phyloP scores from a whole-genome alignment of 2,888 invertebrate genomes.

The Yponomeuta evonymella region DNA sequence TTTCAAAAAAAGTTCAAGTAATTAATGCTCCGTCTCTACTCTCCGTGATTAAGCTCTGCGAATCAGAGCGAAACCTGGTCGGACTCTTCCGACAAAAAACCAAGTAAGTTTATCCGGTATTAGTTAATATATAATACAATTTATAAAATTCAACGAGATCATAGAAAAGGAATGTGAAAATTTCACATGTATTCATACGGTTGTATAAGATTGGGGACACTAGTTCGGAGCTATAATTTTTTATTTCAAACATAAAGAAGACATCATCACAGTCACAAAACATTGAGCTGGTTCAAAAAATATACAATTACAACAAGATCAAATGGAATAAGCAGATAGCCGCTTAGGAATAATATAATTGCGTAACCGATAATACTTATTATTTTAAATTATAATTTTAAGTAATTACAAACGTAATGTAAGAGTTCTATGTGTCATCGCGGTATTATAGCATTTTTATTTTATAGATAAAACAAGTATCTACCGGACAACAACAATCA shows the following conservation, averaged over 20 bases:
- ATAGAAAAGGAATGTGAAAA: conserved; percentile 3
- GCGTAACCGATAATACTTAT: too few species aligned
- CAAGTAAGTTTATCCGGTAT: too few species aligned
- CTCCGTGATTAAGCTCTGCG: too few species aligned
- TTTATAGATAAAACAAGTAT: background rate
- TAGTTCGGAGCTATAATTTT: background rate
- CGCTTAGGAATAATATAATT: background rate
- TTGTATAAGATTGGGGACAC: background rate
- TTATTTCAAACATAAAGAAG: background rate
- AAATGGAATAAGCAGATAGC: background rate
- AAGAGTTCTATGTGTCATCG: background rate
- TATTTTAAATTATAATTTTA: background rate
- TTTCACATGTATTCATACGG: background rate
- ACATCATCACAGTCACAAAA: conserved; percentile 11
- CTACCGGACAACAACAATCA: background rate
- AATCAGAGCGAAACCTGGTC: too few species aligned
- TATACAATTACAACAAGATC: background rate
- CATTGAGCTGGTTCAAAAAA: background rate
- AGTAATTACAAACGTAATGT: background rate
- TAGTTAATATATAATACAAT: background rate
- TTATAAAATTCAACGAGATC: background rate
- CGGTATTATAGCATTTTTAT: background rate
- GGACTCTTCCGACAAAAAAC: too few species aligned
- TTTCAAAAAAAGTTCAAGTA: background rate
- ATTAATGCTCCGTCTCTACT: too few species aligned